These are phyloP conservation scores for Carterocephalus palaemon DNA, from an alignment of 2,888 invertebrate species.

Conservation along the genomic window DNA sequence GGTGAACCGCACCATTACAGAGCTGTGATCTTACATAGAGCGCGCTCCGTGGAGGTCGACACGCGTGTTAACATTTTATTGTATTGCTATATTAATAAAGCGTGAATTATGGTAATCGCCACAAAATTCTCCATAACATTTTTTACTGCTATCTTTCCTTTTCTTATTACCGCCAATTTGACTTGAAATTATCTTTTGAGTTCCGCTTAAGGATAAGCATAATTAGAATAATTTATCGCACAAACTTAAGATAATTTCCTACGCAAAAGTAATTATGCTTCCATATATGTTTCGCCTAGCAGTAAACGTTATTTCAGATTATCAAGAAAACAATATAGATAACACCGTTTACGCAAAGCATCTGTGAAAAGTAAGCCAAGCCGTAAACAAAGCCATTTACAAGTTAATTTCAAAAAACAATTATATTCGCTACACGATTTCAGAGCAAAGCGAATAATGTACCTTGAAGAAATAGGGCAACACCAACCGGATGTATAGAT, in stretches of 20 bases:
- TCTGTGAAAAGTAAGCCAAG: slow-evolving; percentile 25
- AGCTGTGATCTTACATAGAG: slow-evolving; percentile 32
- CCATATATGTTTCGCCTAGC: slow-evolving; percentile 11
- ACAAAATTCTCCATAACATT: slow-evolving; percentile 5
- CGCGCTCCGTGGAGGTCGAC: slow-evolving; percentile 27
- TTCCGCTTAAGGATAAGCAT: too few relatives aligned
- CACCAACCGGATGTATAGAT: slow-evolving; percentile 50
- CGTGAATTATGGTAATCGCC: slow-evolving; percentile 17
- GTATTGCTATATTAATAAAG: slow-evolving; percentile 20
- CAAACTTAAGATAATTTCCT: background rate
- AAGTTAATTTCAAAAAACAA: slow-evolving; percentile 61
- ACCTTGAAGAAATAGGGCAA: slow-evolving; percentile 46
- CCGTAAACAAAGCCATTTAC: slow-evolving; percentile 47
- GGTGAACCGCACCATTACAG: slow-evolving; percentile 53
- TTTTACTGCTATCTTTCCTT: slow-evolving; percentile 7
- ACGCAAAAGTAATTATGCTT: slow-evolving; percentile 15
- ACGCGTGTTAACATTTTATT: slow-evolving; percentile 18
- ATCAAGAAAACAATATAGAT: slow-evolving; percentile 27
- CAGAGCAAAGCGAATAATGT: slow-evolving; percentile 40
- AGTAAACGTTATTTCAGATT: slow-evolving; percentile 24
- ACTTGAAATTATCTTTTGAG: slow-evolving; percentile 7
- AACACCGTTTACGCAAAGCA: slow-evolving; percentile 26
- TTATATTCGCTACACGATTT: slow-evolving; percentile 45
- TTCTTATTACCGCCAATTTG: background rate
- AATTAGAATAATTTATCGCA: background rate